Evolutionary conservation across 2,113 vertebrate species (phyloP).

Genomic region (Neodon shergylaensis): DNA sequence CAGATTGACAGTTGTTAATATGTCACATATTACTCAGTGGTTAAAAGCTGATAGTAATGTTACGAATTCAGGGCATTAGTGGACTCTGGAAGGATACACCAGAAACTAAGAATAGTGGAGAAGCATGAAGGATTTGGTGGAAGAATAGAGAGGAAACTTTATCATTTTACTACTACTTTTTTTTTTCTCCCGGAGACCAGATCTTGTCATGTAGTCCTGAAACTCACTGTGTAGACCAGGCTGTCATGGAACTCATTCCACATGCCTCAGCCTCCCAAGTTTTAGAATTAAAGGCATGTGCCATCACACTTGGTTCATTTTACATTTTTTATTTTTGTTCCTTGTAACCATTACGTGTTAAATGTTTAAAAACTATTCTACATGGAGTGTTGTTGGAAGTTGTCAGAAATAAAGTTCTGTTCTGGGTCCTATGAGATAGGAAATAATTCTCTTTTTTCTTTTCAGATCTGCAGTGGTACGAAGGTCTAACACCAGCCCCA

Average conservation of each 20-base stretch:
- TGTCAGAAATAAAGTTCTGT: neutral
- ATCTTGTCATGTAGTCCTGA: neutral
- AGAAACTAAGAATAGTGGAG: neutral
- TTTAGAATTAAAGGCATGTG: neutral
- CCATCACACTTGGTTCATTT: neutral
- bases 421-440: neutral
- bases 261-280: neutral
- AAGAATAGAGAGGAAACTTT: neutral
- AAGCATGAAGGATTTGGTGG: neutral
- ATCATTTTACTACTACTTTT: neutral
- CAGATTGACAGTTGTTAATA: neutral
- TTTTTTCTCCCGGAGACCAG: neutral
- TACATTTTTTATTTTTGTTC: neutral
- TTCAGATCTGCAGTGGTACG: slow-evolving; percentile 92
- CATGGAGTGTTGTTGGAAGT: neutral
- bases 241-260: neutral
- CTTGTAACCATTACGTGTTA: neutral
- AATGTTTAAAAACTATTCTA: neutral
- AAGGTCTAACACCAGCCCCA: slow-evolving; percentile 96
- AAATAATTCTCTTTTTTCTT: slow-evolving; percentile 26
- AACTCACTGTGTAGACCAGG: neutral
- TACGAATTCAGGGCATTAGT: neutral
- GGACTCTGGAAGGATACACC: neutral
- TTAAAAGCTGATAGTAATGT: slow-evolving; percentile 3
- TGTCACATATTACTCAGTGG: neutral